Conservation (phyloP, 2,888 invertebrate genomes). For the Drosophila suboccidentalis region DNA sequence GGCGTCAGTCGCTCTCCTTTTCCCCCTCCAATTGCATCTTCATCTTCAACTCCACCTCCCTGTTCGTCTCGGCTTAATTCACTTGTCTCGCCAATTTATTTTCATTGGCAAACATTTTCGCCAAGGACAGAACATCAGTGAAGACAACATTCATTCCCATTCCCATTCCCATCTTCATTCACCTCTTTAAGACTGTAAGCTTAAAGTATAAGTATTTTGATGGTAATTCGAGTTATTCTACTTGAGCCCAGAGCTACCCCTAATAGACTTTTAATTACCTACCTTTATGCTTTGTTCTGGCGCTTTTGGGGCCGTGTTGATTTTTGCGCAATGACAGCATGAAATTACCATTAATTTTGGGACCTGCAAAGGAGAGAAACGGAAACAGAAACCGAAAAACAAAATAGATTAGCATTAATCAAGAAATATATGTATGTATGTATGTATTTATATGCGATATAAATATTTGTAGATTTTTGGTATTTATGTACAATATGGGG, state of each 20-base stretch:
- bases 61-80: constrained; percentile 1
- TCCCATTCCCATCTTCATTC: constrained; percentile 1
- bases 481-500: constrained; percentile 1
- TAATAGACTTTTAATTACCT: constrained; percentile 72
- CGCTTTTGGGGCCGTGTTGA: constrained; percentile 58
- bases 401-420: constrained; percentile 57
- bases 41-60: not conserved
- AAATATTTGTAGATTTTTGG: constrained; percentile 13
- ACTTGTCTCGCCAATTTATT: constrained; percentile 51
- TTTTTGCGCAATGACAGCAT: constrained; percentile 65
- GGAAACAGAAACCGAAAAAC: constrained; percentile 38
- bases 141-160: constrained; percentile 4
- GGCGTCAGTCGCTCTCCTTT: not conserved
- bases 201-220: constrained; percentile 15
- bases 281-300: constrained; percentile 59
- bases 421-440: constrained; percentile 12
- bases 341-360: constrained; percentile 64
- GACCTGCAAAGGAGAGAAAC: constrained; percentile 36
- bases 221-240: constrained; percentile 21
- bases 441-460: constrained; percentile 4
- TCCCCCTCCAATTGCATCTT: not conserved
- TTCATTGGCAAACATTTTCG: constrained; percentile 52
- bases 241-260: constrained; percentile 29
- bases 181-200: constrained; percentile 17
- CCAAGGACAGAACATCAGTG: constrained; percentile 24